Evolutionary conservation across 53 echinoderm and acorn worm genomes (phyloP), one percentile per base, ranked within the genome.

Genomic region (Astropecten irregularis): DNA sequence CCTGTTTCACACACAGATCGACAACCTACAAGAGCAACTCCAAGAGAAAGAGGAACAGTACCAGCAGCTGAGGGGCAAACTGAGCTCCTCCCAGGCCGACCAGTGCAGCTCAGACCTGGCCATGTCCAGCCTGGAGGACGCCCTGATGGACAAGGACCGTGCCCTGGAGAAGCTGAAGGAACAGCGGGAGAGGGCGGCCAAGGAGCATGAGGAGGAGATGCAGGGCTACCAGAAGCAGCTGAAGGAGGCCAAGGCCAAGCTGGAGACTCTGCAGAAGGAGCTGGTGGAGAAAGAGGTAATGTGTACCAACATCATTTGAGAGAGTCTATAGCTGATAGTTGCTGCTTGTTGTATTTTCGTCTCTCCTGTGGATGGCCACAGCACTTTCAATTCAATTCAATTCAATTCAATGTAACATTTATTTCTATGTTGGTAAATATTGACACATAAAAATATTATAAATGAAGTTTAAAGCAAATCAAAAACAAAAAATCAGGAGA

Each of bases 121-220:
- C 40, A 87, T 97, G 85, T 92, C 97, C 57, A 97, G 97, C 60
- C 81, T 97, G 38, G 97, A 97, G 84, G 97, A 97, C 23, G 94
- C 97, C 60, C 84, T 97, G 82, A 89, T 87, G 47, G 97, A 94
- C 30, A 97, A 97, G 70, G 97, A 94, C 56, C 66, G 87, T 33
- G 54, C 86, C 15, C 84, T 97, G 52, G 85, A 84, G 22, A 58
- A 79, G 54, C 33, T 90, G 48, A 85, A 87, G 83, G 97, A 76
- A 22, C 88, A 91, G 62, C 68, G 77, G 69, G 88, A 94, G 40
- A 77, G 87, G 25, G 87, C 84, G 49, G 83, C 58, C 18, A 68
- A 34, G 35, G 88, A 91, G 67, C 72, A 83, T 51, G 67, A 87
- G 53, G 97, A 94, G 53, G 94, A 88, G 49, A 27, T 76, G 11